A percentile compares a stretch with the other conserved stretches of the same genome.
Evolutionary conservation across 2,797 vertebrate genomes (phyloP).

Genomic region (Choloepus didactylus): DNA sequence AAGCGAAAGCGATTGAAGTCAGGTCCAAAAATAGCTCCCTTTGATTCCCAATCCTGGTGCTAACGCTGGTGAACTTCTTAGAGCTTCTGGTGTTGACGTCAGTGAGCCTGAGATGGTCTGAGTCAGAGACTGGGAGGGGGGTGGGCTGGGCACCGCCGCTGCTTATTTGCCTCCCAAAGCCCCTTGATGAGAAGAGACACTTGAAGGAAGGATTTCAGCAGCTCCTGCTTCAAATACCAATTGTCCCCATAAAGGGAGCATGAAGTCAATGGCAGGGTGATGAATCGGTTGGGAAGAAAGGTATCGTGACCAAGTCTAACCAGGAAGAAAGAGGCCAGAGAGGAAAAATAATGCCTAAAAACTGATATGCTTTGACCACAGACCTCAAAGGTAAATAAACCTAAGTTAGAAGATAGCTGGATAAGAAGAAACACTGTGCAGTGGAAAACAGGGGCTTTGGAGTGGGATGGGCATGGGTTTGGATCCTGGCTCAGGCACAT

Average conservation of each 20-base stretch:
- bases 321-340: background rate
- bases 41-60: slow-evolving; percentile 79
- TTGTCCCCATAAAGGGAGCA: background rate
- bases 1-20: slow-evolving; percentile 87
- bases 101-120: background rate
- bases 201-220: slow-evolving; percentile 5
- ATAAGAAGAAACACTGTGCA: rapidly evolving
- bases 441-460: background rate
- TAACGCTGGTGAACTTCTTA: slow-evolving; percentile 65
- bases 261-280: background rate
- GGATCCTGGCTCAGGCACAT: background rate
- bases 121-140: background rate
- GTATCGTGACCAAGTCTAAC: background rate
- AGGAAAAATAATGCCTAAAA: background rate
- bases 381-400: background rate
- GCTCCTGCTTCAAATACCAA: slow-evolving; percentile 3
- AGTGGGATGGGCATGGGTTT: background rate
- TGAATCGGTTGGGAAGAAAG: background rate
- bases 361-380: background rate
- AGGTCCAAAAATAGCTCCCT: slow-evolving; percentile 84
- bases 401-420: background rate
- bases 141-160: background rate
- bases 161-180: background rate
- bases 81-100: slow-evolving; percentile 69
- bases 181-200: background rate